Evolutionary conservation across 2,797 vertebrate genomes (phyloP).

Genomic region (Triplophysa yarkandensis): DNA sequence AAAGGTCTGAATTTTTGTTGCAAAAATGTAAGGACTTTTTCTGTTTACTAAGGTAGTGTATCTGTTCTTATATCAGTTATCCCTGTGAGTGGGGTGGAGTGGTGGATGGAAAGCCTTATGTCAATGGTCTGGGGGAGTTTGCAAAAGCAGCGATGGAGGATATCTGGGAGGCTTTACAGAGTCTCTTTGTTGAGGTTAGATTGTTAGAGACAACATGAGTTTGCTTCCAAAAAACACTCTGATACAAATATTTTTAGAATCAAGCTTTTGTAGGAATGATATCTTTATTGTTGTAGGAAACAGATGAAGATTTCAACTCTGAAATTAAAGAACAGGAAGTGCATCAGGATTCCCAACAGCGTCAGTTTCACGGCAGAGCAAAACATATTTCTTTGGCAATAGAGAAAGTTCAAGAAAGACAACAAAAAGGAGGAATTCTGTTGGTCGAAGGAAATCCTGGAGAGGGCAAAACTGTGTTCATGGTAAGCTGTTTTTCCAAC

Average conservation of each 20-base stretch:
- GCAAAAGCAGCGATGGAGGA: conserved; percentile 77
- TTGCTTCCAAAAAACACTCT: too few relatives aligned
- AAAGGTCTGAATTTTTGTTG: too few relatives aligned
- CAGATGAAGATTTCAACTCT: conserved; percentile 43
- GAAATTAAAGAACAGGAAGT: conserved; percentile 75
- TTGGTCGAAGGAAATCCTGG: conserved; percentile 78
- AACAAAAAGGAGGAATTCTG: conserved; percentile 71
- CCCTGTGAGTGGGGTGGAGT: conserved; percentile 81
- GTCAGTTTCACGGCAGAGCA: conserved; percentile 72
- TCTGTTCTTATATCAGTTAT: conserved; percentile 69
- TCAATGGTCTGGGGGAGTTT: conserved; percentile 81
- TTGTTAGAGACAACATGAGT: too few relatives aligned
- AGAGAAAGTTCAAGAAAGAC: conserved; percentile 63
- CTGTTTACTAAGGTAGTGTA: not conserved
- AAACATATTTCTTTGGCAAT: conserved; percentile 69
- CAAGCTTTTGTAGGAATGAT: not conserved
- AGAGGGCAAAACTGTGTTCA: conserved; percentile 86
- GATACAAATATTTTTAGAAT: too few relatives aligned
- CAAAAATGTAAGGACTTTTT: too few relatives aligned
- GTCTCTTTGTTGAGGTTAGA: conserved; percentile 77
- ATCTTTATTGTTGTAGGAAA: conserved; percentile 57
- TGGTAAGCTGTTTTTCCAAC: conserved; percentile 71
- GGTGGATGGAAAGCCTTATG: conserved; percentile 75
- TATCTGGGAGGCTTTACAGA: conserved; percentile 76
- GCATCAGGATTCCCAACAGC: conserved; percentile 75